phyloP scores from a whole-genome alignment of 1,140 invertebrate species.

The Nasonia vitripennis region DNA sequence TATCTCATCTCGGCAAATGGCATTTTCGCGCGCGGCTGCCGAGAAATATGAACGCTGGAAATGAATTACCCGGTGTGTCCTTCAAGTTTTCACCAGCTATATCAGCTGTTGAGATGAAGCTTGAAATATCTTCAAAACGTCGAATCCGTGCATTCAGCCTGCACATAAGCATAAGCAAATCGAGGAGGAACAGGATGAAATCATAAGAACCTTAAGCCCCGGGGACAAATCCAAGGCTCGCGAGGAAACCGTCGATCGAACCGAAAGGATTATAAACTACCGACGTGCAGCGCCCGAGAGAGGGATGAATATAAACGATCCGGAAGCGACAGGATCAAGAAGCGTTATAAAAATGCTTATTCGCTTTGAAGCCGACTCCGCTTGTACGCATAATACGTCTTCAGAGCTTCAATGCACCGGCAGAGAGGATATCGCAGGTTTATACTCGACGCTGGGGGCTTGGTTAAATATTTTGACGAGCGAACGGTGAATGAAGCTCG shows the following conservation, averaged over 20 bases:
- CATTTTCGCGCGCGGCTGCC: too few species aligned
- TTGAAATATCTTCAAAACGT: neutral
- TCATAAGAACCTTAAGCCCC: neutral
- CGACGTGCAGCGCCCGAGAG: neutral
- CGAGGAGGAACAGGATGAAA: neutral
- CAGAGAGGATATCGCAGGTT: too few species aligned
- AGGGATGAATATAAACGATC: slow-evolving; percentile 34
- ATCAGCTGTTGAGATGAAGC: neutral
- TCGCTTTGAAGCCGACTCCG: neutral
- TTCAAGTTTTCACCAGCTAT: neutral
- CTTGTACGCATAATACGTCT: neutral
- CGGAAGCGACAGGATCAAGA: slow-evolving; percentile 7
- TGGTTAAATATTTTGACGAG: neutral
- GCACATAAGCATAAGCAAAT: neutral
- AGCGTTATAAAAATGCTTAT: slow-evolving; percentile 23
- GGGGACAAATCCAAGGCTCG: slow-evolving; percentile 18
- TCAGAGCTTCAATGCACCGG: too few species aligned
- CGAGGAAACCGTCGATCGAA: slow-evolving; percentile 12
- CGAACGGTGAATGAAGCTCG: neutral
- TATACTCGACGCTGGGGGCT: neutral
- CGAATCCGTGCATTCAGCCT: neutral
- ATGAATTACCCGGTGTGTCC: too few species aligned
- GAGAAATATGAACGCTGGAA: too few species aligned
- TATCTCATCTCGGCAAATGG: too few species aligned
- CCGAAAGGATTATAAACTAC: slow-evolving; percentile 25